Evolutionary conservation across 2,113 vertebrate genomes (phyloP).

Genomic region (Microcebus ravelobensis): DNA sequence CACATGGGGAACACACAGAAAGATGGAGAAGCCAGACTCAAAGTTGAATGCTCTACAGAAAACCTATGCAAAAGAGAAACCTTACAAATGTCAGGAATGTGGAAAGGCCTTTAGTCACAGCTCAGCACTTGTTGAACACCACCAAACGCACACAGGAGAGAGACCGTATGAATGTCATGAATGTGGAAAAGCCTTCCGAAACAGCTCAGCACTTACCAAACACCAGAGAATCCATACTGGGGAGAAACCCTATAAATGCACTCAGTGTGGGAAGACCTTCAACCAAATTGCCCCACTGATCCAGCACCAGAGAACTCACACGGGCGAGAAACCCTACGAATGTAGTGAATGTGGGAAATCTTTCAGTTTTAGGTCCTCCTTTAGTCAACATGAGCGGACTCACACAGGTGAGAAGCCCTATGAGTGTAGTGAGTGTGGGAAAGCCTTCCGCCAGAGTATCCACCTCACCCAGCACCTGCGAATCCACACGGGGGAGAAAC

Average conservation of each 20-base stretch:
- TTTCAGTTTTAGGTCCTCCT: conserved; percentile 42
- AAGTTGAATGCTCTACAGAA: not conserved
- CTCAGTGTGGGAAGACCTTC: conserved; percentile 38
- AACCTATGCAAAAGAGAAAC: not conserved
- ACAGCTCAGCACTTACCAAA: conserved; percentile 11
- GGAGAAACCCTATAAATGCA: conserved; percentile 3
- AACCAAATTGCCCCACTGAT: not conserved
- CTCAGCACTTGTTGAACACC: not conserved
- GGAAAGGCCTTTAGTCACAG: conserved; percentile 41
- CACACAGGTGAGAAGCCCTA: conserved; percentile 54
- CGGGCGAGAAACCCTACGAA: not conserved
- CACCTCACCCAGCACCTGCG: conserved; percentile 52
- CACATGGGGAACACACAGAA: not conserved
- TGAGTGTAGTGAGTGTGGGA: not conserved
- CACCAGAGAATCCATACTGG: not conserved
- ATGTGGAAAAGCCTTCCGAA: conserved; percentile 38
- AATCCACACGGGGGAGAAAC: conserved; percentile 15
- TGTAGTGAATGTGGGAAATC: not conserved
- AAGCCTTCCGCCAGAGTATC: conserved; percentile 43
- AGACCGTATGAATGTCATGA: not conserved
- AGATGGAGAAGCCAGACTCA: not conserved
- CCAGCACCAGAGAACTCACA: conserved; percentile 52
- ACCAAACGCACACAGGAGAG: conserved; percentile 7
- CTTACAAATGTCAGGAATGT: not conserved
- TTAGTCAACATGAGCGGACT: not conserved